A percentile compares a stretch with the other conserved stretches of the same genome.
Evolutionary conservation across 2,888 invertebrate genomes (phyloP).

Genomic region (Ochropacha duplaris): DNA sequence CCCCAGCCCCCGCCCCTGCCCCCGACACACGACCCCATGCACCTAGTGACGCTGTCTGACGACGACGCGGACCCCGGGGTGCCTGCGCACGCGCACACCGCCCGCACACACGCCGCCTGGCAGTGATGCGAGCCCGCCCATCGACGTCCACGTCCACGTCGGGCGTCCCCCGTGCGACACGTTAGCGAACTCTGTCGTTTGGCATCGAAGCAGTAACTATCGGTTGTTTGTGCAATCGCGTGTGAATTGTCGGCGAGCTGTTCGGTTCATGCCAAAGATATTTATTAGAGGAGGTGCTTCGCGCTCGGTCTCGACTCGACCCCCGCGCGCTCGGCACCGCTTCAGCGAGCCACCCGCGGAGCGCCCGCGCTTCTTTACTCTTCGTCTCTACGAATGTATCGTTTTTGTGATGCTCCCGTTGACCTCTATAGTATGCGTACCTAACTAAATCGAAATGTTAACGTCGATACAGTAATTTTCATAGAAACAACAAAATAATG

Average conservation of each 20-base stretch:
- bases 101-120: slow-evolving; percentile 44
- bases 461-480: slow-evolving; percentile 64
- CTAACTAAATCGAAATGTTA: slow-evolving; percentile 60
- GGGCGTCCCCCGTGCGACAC: slow-evolving; percentile 32
- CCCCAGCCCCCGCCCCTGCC: slow-evolving; percentile 27
- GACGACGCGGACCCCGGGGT: slow-evolving; percentile 51
- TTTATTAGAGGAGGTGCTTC: slow-evolving; percentile 74
- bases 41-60: slow-evolving; percentile 70
- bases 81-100: background rate
- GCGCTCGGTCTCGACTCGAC: slow-evolving; percentile 44
- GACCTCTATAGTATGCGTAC: slow-evolving; percentile 61
- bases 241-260: slow-evolving; percentile 70
- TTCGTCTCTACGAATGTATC: slow-evolving; percentile 51
- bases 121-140: slow-evolving; percentile 56
- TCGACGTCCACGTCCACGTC: slow-evolving; percentile 36
- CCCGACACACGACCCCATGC: slow-evolving; percentile 41
- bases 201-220: slow-evolving; percentile 61
- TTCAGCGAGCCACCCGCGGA: slow-evolving; percentile 27
- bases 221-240: slow-evolving; percentile 62
- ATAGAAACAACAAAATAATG: slow-evolving; percentile 53
- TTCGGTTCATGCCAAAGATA: slow-evolving; percentile 83
- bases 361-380: slow-evolving; percentile 47
- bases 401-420: slow-evolving; percentile 58
- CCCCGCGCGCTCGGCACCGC: slow-evolving; percentile 31
- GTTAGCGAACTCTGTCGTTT: slow-evolving; percentile 42